phyloP scores from a whole-genome alignment of 2,113 vertebrate species.

The Oreocharis arfaki region DNA sequence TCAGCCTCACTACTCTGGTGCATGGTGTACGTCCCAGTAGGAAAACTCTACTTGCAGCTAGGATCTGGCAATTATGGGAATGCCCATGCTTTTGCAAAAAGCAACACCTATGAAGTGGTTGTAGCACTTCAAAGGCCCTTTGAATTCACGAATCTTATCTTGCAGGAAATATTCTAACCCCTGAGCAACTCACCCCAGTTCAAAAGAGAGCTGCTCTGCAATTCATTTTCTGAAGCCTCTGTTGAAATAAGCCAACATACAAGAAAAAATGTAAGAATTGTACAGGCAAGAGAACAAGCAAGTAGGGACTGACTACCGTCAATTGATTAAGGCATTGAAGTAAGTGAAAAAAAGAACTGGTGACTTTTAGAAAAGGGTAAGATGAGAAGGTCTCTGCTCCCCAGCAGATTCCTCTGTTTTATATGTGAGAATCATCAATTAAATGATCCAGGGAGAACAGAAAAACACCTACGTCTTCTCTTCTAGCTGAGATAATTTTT shows the following conservation, averaged over 20 bases:
- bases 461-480: neutral
- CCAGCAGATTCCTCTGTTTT: neutral
- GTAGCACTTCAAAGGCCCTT: neutral
- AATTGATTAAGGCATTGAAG: neutral
- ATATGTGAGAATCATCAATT: neutral
- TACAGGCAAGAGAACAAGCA: neutral
- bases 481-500: neutral
- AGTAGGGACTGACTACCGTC: neutral
- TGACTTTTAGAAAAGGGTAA: neutral
- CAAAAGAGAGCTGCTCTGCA: neutral
- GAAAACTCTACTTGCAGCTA: neutral
- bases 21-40: neutral
- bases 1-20: neutral
- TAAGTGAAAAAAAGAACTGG: neutral
- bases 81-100: neutral
- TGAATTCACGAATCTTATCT: neutral
- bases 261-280: neutral
- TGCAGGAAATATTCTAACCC: neutral
- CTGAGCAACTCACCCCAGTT: neutral
- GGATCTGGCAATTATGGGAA: neutral
- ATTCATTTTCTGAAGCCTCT: neutral
- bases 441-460: neutral
- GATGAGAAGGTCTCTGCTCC: neutral
- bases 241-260: neutral
- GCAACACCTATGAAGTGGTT: neutral